A percentile compares a stretch with the other conserved stretches of the same genome.
Evolutionary conservation across 2,888 invertebrate genomes (phyloP).

Genomic region (Stenodera caucasica): DNA sequence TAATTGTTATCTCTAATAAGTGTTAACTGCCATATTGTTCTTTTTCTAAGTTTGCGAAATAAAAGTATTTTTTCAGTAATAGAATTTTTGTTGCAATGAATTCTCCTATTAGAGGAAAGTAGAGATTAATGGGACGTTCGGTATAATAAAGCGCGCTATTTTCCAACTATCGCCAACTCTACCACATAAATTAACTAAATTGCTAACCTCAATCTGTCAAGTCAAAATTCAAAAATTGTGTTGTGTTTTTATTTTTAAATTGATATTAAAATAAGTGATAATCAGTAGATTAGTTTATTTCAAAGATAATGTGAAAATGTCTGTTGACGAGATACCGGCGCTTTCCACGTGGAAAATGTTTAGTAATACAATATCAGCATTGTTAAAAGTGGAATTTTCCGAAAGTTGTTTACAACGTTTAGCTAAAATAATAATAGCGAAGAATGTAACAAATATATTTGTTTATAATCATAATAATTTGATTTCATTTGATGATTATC

Average conservation of each 20-base stretch:
- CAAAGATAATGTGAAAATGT: not conserved
- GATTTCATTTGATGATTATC: constrained; percentile 57
- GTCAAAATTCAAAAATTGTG: not conserved
- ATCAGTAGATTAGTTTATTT: no score
- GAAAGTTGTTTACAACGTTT: constrained; percentile 61
- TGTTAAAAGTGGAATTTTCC: constrained; percentile 63
- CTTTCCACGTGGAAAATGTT: constrained; percentile 65
- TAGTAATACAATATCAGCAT: constrained; percentile 62
- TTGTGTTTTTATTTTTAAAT: not conserved
- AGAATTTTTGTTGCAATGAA: no score
- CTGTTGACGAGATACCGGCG: constrained; percentile 41
- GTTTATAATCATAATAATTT: constrained; percentile 58
- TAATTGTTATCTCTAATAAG: not conserved
- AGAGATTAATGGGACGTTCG: no score
- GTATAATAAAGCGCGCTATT: no score
- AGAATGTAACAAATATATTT: constrained; percentile 61
- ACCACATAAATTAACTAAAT: no score
- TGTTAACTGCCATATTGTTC: not conserved
- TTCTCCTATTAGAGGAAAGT: no score
- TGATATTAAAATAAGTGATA: no score
- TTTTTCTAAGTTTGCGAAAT: not conserved
- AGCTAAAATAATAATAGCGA: constrained; percentile 63
- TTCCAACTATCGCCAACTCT: no score
- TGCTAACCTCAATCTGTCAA: no score
- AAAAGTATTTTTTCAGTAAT: not conserved